A percentile compares a stretch with the other conserved stretches of the same genome.
Conservation (phyloP, 2,113 vertebrate genomes). For the Toxostoma redivivum region DNA sequence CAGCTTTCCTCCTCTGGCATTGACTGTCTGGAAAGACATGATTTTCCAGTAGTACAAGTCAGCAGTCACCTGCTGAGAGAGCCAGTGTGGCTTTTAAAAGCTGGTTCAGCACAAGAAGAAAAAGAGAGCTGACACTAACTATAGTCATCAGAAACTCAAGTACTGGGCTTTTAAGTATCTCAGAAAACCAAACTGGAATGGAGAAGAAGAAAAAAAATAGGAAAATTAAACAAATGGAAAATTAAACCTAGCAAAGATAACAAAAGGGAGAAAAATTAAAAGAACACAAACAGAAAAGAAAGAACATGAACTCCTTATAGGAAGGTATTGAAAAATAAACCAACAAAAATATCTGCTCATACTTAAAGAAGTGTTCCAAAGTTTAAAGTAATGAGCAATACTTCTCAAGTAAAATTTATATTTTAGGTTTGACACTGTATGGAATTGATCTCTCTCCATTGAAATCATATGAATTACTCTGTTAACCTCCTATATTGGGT, state of each 20-base stretch:
- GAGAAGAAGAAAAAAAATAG: neutral
- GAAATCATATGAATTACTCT: neutral
- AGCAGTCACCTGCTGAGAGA: slow-evolving; percentile 27
- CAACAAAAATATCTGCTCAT: neutral
- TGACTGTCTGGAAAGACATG: neutral
- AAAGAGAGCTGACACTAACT: slow-evolving; percentile 6
- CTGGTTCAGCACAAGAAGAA: neutral
- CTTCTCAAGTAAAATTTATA: neutral
- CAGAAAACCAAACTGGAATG: neutral
- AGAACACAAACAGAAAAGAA: neutral
- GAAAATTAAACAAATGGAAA: neutral
- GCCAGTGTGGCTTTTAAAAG: neutral
- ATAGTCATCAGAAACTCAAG: neutral
- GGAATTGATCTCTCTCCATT: neutral
- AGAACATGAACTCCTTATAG: neutral
- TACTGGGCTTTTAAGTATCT: neutral
- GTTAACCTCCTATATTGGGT: neutral
- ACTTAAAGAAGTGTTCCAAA: neutral
- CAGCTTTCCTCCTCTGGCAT: neutral
- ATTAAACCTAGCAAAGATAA: neutral
- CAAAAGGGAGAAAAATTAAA: neutral
- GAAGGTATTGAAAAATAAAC: neutral
- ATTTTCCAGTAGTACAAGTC: slow-evolving; percentile 6
- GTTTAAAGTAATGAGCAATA: neutral
- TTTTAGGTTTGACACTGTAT: neutral